These are phyloP conservation scores for Pteria penguin DNA, from an alignment of 2,888 invertebrate species.

Conservation along the genomic window DNA sequence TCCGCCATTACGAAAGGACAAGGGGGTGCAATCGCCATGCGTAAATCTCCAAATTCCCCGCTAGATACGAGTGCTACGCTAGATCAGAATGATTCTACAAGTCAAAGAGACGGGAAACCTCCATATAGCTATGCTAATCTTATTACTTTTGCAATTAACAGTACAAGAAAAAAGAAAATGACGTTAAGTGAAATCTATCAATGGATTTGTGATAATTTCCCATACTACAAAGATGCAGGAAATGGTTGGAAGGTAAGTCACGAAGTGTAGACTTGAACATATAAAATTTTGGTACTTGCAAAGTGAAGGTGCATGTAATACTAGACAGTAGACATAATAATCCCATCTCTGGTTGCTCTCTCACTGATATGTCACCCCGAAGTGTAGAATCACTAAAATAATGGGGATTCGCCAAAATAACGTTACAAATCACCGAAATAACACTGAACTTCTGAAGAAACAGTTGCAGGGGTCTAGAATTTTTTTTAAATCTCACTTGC, in stretches of 20 bases:
- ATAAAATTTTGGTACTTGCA: no score
- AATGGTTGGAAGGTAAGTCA: conserved; percentile 86
- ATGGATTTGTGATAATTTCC: conserved; percentile 87
- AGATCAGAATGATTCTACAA: conserved; percentile 63
- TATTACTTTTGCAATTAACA: conserved; percentile 86
- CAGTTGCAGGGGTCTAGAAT: no score
- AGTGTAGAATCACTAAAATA: no score
- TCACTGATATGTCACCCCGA: no score
- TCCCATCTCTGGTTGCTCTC: no score
- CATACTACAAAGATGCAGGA: conserved; percentile 86
- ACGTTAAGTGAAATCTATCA: conserved; percentile 88
- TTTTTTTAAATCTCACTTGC: no score
- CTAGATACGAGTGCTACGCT: conserved; percentile 72
- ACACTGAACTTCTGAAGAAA: no score
- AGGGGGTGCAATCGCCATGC: conserved; percentile 69
- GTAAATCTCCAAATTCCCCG: conserved; percentile 75
- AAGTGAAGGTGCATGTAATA: no score
- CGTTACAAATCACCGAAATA: no score
- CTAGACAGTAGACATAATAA: no score
- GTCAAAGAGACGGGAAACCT: conserved; percentile 80
- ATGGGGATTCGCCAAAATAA: no score
- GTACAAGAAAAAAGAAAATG: conserved; percentile 86
- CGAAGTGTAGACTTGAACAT: no score
- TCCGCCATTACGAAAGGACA: conserved; percentile 58
- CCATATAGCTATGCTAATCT: conserved; percentile 86